These are phyloP conservation scores for Coronaproctus castanopsis DNA, from an alignment of 2,888 invertebrate genomes.

Conservation along the genomic window DNA sequence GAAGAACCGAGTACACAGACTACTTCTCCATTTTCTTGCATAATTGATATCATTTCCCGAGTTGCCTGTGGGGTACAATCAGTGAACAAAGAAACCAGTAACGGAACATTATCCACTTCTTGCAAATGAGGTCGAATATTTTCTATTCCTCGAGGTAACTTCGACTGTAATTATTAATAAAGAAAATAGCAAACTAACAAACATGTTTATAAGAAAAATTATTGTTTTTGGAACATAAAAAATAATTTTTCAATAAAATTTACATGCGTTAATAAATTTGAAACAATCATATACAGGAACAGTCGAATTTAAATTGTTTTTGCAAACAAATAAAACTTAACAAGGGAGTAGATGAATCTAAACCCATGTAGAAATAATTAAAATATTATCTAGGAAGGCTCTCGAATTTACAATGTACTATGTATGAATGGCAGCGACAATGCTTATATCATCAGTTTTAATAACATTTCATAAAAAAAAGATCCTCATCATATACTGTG, in stretches of 20 bases:
- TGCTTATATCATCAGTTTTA: too few relatives aligned
- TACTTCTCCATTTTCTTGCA: conserved; percentile 92
- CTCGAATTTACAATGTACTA: too few relatives aligned
- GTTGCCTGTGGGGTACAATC: conserved; percentile 89
- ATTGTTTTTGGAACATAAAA: background rate
- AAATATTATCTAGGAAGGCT: too few relatives aligned
- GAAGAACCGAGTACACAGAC: conserved; percentile 86
- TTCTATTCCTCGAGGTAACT: conserved; percentile 86
- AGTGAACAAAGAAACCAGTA: conserved; percentile 90
- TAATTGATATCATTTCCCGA: conserved; percentile 77
- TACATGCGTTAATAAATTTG: too few relatives aligned
- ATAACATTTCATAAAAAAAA: too few relatives aligned
- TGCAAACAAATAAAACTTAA: too few relatives aligned
- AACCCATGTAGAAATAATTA: too few relatives aligned
- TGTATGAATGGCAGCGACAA: too few relatives aligned
- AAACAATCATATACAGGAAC: too few relatives aligned
- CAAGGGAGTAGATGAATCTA: too few relatives aligned
- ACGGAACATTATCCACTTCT: conserved; percentile 88
- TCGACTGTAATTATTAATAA: conserved; percentile 40
- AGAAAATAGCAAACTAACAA: background rate
- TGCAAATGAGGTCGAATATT: conserved; percentile 90
- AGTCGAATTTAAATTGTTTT: too few relatives aligned
- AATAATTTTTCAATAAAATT: background rate
- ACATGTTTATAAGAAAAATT: background rate
- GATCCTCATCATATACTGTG: too few relatives aligned